These are phyloP conservation scores for Pararge aegeria DNA, from an alignment of 1,140 invertebrate genomes.

Conservation along the genomic window DNA sequence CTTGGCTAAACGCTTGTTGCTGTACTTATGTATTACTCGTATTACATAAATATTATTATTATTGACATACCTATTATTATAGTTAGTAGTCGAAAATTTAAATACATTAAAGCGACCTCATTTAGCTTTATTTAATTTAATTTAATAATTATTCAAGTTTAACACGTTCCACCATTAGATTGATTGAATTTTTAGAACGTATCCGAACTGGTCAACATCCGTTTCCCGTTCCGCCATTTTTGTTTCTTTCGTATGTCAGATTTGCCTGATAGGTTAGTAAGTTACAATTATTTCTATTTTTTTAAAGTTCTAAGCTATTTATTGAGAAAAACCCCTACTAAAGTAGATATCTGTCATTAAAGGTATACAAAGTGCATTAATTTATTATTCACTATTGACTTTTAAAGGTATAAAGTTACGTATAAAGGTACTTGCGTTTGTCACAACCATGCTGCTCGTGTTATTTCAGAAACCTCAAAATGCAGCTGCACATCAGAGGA, in stretches of 20 bases:
- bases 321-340: background rate
- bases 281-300: slow-evolving; percentile 26
- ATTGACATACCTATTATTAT: too few relatives aligned
- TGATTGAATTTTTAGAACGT: too few relatives aligned
- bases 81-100: too few relatives aligned
- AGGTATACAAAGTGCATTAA: background rate
- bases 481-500: slow-evolving; percentile 79
- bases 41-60: too few relatives aligned
- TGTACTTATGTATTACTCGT: too few relatives aligned
- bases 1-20: too few relatives aligned
- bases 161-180: too few relatives aligned
- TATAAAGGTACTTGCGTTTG: background rate
- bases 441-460: slow-evolving; percentile 28
- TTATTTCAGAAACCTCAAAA: slow-evolving; percentile 66
- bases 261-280: slow-evolving; percentile 68
- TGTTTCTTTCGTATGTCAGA: slow-evolving; percentile 75
- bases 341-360: background rate
- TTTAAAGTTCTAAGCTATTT: slow-evolving; percentile 16
- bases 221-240: slow-evolving; percentile 60
- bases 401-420: background rate
- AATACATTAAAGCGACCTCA: too few relatives aligned
- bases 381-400: background rate
- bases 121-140: too few relatives aligned
- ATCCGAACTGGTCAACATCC: slow-evolving; percentile 32
- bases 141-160: too few relatives aligned